phyloP scores from a whole-genome alignment of 1,140 invertebrate genomes.

The Trachymyrmex septentrionalis region DNA sequence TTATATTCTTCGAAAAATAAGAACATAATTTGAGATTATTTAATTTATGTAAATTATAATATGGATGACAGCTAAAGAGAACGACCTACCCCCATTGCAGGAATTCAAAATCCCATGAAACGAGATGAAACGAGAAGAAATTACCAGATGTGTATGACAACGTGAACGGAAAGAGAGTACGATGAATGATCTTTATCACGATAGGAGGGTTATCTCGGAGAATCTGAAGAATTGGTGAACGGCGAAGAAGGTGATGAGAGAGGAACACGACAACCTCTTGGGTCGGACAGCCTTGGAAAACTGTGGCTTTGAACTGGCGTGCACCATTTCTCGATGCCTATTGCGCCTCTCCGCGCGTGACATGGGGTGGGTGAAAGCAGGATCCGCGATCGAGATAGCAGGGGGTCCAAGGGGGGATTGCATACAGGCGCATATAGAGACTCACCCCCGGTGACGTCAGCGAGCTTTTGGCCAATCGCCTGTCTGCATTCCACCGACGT shows the following conservation, averaged over 20 bases:
- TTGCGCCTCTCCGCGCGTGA: conserved; percentile 70
- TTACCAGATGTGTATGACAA: conserved; percentile 15
- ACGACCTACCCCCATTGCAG: not conserved
- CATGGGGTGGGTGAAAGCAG: not conserved
- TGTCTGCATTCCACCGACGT: conserved; percentile 81
- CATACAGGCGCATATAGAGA: conserved; percentile 70
- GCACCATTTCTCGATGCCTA: conserved; percentile 82
- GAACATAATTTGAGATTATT: not conserved
- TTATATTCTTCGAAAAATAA: not conserved
- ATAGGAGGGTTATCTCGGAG: not conserved
- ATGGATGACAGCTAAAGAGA: not conserved
- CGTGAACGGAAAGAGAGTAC: not conserved
- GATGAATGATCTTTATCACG: not conserved
- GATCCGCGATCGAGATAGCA: conserved; percentile 52
- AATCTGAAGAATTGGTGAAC: conserved; percentile 7
- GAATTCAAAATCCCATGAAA: conserved; percentile 3
- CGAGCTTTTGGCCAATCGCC: conserved; percentile 81
- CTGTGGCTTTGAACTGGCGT: conserved; percentile 85
- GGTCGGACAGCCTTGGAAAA: conserved; percentile 85
- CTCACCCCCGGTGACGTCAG: conserved; percentile 83
- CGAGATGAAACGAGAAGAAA: conserved; percentile 2
- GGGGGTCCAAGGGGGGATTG: conserved; percentile 68
- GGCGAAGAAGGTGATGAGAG: conserved; percentile 52
- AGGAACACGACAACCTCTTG: conserved; percentile 80
- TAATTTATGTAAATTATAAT: not conserved